Evolutionary conservation across 2,113 vertebrate species (phyloP).

Genomic region (Isichthys henryi): DNA sequence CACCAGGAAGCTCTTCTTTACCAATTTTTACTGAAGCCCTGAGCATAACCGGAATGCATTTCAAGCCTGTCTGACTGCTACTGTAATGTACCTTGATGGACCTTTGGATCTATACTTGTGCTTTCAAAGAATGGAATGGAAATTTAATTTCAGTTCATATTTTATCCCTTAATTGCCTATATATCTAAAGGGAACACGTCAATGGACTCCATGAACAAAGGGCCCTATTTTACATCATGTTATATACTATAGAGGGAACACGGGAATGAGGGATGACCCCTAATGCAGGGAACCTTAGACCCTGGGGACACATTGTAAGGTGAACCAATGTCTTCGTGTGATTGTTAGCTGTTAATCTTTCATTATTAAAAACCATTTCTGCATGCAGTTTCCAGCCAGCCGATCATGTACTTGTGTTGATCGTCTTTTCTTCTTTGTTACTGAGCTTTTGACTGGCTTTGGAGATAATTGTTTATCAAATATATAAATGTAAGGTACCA

Average conservation of each 20-base stretch:
- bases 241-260: not conserved
- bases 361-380: not conserved
- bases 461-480: not conserved
- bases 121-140: not conserved
- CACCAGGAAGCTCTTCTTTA: not conserved
- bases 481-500: not conserved
- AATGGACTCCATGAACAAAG: not conserved
- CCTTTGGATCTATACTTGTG: not conserved
- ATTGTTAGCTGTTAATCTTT: not conserved
- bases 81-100: not conserved
- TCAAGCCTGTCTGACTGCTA: not conserved
- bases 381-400: not conserved
- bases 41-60: not conserved
- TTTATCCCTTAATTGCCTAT: not conserved
- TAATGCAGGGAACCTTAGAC: not conserved
- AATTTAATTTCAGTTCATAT: not conserved
- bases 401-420: not conserved
- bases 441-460: not conserved
- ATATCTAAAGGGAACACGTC: not conserved
- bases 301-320: not conserved
- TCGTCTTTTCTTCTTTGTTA: not conserved
- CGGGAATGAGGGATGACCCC: not conserved
- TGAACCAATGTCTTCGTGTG: not conserved
- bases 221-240: not conserved
- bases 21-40: not conserved